Percentiles rank a stretch among this genome's conserved stretches.
Conservation (phyloP, 2,113 vertebrate genomes). For the Regulus satrapa region DNA sequence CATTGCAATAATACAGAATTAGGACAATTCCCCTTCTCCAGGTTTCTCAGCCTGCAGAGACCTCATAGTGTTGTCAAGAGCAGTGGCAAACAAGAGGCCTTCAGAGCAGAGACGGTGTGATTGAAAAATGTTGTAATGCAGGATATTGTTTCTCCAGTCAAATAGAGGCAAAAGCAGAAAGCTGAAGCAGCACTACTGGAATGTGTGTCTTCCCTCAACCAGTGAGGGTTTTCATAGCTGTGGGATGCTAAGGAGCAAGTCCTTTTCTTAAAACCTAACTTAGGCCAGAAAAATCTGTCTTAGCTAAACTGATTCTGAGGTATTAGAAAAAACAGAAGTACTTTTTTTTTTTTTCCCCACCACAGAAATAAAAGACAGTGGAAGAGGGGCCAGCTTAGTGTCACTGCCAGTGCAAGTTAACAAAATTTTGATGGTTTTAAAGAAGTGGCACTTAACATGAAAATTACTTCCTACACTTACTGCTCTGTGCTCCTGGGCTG, state of each 20-base stretch:
- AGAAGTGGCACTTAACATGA: not conserved
- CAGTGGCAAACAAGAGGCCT: not conserved
- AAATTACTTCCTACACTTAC: not conserved
- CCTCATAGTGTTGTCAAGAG: not conserved
- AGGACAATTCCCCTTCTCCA: not conserved
- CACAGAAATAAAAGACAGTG: not conserved
- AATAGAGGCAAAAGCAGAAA: not conserved
- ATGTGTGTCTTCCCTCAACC: not conserved
- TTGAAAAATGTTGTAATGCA: not conserved
- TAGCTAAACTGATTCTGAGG: not conserved
- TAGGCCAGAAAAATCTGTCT: not conserved
- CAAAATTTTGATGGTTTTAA: not conserved
- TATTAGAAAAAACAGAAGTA: not conserved
- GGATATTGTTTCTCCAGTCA: not conserved
- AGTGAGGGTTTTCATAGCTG: not conserved
- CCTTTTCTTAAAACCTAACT: not conserved
- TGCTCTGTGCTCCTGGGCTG: not conserved
- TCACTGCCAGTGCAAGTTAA: not conserved
- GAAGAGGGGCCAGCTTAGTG: not conserved
- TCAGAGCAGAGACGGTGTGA: not conserved
- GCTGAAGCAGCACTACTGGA: not conserved
- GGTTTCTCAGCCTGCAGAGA: not conserved
- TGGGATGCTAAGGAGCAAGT: not conserved
- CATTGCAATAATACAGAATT: not conserved
- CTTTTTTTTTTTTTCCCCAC: not conserved